Evolutionary conservation across 2,888 invertebrate species (phyloP).

Genomic region (Polyommatus iphigenia): DNA sequence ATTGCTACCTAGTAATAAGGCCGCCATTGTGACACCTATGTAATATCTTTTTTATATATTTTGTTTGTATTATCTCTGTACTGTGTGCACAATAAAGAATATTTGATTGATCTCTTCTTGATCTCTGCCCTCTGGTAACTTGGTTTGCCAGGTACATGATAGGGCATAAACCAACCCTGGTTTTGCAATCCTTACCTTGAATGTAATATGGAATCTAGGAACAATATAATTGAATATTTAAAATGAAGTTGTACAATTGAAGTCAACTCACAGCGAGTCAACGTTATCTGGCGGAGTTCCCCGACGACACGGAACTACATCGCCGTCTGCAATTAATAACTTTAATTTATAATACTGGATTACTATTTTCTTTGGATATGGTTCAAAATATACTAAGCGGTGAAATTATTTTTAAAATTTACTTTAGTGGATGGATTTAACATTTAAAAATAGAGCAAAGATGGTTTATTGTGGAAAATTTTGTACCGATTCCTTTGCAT

Average conservation of each 20-base stretch:
- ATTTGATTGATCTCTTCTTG: no score
- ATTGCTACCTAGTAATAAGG: no score
- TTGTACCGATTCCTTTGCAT: no score
- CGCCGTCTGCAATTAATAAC: background rate
- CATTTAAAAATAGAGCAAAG: background rate
- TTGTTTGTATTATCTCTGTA: no score
- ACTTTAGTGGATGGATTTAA: background rate
- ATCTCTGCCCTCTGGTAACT: no score
- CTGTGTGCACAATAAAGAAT: no score
- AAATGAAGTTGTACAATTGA: background rate
- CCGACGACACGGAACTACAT: background rate
- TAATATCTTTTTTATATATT: no score
- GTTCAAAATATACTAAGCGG: background rate
- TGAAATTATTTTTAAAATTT: background rate
- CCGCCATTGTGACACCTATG: no score
- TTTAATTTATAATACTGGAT: slow-evolving; percentile 2
- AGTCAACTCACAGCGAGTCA: background rate
- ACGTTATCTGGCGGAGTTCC: background rate
- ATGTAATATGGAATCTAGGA: background rate
- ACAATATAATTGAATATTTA: background rate
- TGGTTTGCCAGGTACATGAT: no score
- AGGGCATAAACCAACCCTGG: no score
- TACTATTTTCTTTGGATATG: background rate
- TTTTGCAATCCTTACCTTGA: background rate
- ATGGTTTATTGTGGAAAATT: background rate